Conservation (phyloP, 2,113 vertebrate species). For the Micronycteris hirsuta region DNA sequence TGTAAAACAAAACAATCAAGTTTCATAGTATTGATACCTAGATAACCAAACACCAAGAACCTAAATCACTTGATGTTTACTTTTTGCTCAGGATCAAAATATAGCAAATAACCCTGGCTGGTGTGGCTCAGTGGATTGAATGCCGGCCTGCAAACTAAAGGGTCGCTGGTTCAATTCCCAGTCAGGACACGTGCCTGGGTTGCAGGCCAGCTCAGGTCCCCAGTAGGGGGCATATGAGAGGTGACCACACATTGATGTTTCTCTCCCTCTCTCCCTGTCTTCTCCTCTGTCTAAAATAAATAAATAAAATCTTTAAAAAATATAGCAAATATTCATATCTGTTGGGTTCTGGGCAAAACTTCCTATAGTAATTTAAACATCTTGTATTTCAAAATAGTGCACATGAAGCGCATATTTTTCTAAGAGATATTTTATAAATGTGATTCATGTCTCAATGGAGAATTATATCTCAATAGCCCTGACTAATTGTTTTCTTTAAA, state of each 20-base stretch:
- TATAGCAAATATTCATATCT: background rate
- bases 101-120: background rate
- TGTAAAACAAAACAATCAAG: background rate
- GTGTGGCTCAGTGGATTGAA: no score
- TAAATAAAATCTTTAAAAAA: background rate
- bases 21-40: background rate
- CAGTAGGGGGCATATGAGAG: no score
- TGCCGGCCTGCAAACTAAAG: no score
- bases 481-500: background rate
- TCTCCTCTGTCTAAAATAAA: no score
- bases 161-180: no score
- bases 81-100: background rate
- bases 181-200: no score
- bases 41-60: background rate
- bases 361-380: background rate
- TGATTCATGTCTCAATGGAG: background rate
- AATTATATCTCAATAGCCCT: background rate
- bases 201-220: no score
- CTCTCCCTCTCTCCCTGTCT: no score
- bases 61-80: background rate
- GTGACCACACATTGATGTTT: no score
- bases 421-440: background rate
- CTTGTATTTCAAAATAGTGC: background rate
- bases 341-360: background rate
- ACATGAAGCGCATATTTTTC: background rate